A percentile compares a stretch with the other conserved stretches of the same genome.
phyloP scores from a whole-genome alignment of 1,140 invertebrate species.

The Drosophila quadrilineata region DNA sequence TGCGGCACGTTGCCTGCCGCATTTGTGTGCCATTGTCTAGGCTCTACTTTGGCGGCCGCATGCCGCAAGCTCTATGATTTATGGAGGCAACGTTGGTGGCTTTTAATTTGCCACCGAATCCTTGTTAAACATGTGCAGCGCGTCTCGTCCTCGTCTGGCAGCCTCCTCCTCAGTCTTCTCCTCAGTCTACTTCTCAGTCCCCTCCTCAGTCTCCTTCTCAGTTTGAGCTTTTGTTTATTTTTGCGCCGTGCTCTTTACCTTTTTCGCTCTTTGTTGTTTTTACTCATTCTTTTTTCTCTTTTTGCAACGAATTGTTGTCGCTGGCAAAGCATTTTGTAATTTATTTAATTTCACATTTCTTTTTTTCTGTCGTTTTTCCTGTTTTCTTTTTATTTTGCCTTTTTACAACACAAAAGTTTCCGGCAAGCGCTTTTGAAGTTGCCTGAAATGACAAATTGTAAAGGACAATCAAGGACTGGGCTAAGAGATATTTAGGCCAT shows the following conservation, averaged over 20 bases:
- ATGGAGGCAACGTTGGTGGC: constrained; percentile 59
- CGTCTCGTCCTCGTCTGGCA: constrained; percentile 42
- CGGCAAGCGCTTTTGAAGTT: constrained; percentile 53
- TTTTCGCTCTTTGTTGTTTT: constrained; percentile 21
- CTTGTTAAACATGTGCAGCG: constrained; percentile 46
- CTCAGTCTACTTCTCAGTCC: too few relatives aligned
- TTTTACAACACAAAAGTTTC: constrained; percentile 51
- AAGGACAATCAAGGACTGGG: constrained; percentile 25
- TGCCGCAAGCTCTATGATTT: constrained; percentile 54
- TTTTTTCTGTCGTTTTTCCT: constrained; percentile 74
- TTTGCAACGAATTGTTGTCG: constrained; percentile 52
- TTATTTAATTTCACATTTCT: constrained; percentile 74
- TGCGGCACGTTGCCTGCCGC: constrained; percentile 40
- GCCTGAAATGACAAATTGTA: constrained; percentile 55
- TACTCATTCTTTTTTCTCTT: constrained; percentile 11
- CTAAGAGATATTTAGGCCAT: constrained; percentile 5
- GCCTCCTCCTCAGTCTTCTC: too few relatives aligned
- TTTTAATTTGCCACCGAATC: constrained; percentile 68
- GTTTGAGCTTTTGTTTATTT: constrained; percentile 61
- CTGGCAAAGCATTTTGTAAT: constrained; percentile 72
- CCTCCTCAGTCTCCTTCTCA: too few relatives aligned
- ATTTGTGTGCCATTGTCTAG: constrained; percentile 57
- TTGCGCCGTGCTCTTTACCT: constrained; percentile 33
- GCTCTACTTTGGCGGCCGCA: constrained; percentile 6
- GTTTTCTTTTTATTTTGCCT: constrained; percentile 60